Evolutionary conservation across 2,888 invertebrate species (phyloP).

Genomic region (Drosophila siamana): DNA sequence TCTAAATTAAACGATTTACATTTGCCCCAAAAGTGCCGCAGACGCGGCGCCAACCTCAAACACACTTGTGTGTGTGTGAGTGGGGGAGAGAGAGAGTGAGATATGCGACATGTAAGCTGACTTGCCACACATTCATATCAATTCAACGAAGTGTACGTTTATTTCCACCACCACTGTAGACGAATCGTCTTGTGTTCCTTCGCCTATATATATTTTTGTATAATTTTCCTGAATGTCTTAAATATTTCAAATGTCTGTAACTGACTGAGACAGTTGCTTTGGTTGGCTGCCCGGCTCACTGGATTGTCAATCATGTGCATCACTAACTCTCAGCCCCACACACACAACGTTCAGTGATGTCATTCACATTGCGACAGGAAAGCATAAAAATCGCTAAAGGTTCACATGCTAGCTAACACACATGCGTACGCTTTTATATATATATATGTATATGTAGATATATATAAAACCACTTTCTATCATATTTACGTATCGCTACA

Average conservation of each 20-base stretch:
- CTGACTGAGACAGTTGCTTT: constrained; percentile 38
- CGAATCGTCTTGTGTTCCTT: background rate
- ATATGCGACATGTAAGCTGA: background rate
- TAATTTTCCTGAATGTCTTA: constrained; percentile 65
- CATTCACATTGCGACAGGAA: constrained; percentile 35
- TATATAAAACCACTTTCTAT: background rate
- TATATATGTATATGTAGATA: background rate
- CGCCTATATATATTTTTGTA: constrained; percentile 37
- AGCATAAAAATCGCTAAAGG: constrained; percentile 17
- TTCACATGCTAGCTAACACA: background rate
- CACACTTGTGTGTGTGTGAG: constrained; percentile 1
- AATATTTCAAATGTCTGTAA: constrained; percentile 53
- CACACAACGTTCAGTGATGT: constrained; percentile 37
- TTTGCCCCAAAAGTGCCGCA: constrained; percentile 36
- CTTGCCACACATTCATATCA: constrained; percentile 47
- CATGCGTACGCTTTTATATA: constrained; percentile 9
- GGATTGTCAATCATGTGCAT: constrained; percentile 78
- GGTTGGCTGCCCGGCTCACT: constrained; percentile 43
- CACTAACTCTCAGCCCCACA: constrained; percentile 40
- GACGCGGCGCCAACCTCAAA: constrained; percentile 27
- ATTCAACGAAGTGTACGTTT: constrained; percentile 27
- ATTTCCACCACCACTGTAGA: constrained; percentile 1
- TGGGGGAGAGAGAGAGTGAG: background rate
- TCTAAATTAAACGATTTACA: constrained; percentile 52
- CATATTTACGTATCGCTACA: constrained; percentile 36